Percentiles rank a stretch among this genome's conserved stretches.
Conservation (phyloP, 2,113 vertebrate genomes). For the Archocentrus centrarchus region DNA sequence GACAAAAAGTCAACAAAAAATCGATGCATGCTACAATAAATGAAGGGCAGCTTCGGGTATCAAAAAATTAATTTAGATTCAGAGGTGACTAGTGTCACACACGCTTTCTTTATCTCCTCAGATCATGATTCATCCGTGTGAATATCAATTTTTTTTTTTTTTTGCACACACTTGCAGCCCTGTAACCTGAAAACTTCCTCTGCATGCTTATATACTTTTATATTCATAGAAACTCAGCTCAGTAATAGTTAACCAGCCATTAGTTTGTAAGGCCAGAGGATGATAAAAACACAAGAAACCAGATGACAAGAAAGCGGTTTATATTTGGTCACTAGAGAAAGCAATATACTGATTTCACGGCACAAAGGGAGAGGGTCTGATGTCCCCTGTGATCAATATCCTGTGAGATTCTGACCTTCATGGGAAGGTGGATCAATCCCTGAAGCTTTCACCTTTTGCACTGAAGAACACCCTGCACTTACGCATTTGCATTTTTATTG, state of each 20-base stretch:
- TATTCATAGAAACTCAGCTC: background rate
- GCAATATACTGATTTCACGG: conserved; percentile 14
- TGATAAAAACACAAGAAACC: background rate
- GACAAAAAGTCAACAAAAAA: background rate
- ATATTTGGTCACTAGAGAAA: background rate
- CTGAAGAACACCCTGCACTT: conserved; percentile 10
- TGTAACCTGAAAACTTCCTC: background rate
- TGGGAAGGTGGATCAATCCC: conserved; percentile 37
- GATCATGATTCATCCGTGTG: background rate
- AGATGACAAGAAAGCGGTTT: background rate
- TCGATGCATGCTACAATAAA: background rate
- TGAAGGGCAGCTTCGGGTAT: background rate
- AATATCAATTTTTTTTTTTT: background rate
- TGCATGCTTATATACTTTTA: background rate
- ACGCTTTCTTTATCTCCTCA: background rate
- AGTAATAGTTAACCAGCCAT: background rate
- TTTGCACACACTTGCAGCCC: background rate
- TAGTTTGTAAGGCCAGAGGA: background rate
- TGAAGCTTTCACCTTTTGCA: conserved; percentile 27
- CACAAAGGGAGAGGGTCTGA: conserved; percentile 11
- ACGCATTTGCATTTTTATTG: conserved; percentile 70
- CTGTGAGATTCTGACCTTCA: conserved; percentile 61
- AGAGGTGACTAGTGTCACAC: background rate
- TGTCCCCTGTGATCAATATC: conserved; percentile 45
- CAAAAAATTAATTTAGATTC: background rate